Evolutionary conservation across 2,888 invertebrate genomes (phyloP), one percentile per base, ranked within the genome.

Genomic region (Osmoderma eremita): DNA sequence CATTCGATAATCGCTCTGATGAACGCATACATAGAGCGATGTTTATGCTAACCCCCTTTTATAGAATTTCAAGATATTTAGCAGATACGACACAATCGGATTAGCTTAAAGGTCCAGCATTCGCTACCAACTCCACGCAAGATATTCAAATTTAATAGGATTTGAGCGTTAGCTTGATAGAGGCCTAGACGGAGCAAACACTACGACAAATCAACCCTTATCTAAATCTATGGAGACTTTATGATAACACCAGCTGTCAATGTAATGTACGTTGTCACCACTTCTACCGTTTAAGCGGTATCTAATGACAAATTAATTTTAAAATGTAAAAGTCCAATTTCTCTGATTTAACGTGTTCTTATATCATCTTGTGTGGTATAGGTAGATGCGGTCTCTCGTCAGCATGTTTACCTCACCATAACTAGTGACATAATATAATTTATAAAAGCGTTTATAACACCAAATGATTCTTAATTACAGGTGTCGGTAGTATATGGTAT

Each of bases 141-240:
- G 50, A 17, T 51, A 51, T 51, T 51, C 30, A 51, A 51, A 51
- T 24, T 6, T 51, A 51, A 51, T 51, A 24, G 30, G 50, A 51
- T 51, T 51, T 24, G 30, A 51, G 30, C 30, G 50, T 51, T 51
- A 15, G 50, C 13, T 30, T 51, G 15, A 30, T 51, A 51, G n/a
- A 10, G 30, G 22, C 30, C 10, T 24, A 13, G 50, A 13, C 8
- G 50, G 13, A 24, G 24, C 24, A 51, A 22, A 50, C 50, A 22
- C 50, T 24, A 2, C 22, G 4, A 50, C 5, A 24, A 50, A 24
- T 50, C 22, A 13, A 13, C 50, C 24, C 50, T 51, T 51, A 51
- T 51, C 50, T 13, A 15, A 51, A 18, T 12, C 48, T 48, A 48
- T 48, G 48, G 18, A 48, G 22, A 30, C 30, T 51, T 51, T 30